Base-by-base conservation (phyloP, 1,140 invertebrate species). In the Tetramorium parvispinum region DNA sequence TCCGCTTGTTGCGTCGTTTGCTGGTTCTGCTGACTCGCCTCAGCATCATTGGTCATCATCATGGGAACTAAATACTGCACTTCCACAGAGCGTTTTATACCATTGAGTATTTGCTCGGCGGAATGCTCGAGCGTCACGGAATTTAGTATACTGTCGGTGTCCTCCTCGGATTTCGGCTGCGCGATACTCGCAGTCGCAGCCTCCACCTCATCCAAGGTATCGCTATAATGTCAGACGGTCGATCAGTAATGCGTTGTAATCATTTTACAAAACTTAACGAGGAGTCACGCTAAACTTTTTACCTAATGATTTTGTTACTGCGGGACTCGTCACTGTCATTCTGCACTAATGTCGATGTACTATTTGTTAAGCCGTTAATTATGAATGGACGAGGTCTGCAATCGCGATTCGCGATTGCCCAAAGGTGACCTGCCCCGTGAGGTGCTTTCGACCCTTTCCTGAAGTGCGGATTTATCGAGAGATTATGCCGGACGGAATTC, bases 381-480 rank as follows among this genome's bases (percentile, higher is more conserved):
- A 53, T 16, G 4, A 91, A 88, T 21, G 93, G 93, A 13, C 94
- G 93, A 55, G 95, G 94, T 91, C 94, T 95, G 11, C 13, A 57
- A 89, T 95, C 87, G 83, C 96, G 96, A 92, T 96, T 96, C 4
- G 97, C 97, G 27, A 98, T 96, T 0, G 97, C 97, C 98, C 98
- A 98, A 21, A 98, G 95, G 93, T 98, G 98, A 18, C 98, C 98
- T 2, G 98, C 97, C 11, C 98, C 98, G 81, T 98, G 97, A 0
- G 97, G 96, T 0, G 98, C 97, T 91, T 98, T 97, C 0, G 97
- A 97, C 0, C 98, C 98, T 94, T 98, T 98, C 3, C 98, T 96
- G 92, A 98, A 98, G 93, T 98, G 98, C 0, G 98, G 98, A 94
- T 98, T 98, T 92, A 98, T 98, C 2, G 97, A 98, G 18, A 98